Evolutionary conservation across 2,888 invertebrate genomes (phyloP), one percentile per base, ranked within the genome.

Genomic region (Caradrina clavipalpis): DNA sequence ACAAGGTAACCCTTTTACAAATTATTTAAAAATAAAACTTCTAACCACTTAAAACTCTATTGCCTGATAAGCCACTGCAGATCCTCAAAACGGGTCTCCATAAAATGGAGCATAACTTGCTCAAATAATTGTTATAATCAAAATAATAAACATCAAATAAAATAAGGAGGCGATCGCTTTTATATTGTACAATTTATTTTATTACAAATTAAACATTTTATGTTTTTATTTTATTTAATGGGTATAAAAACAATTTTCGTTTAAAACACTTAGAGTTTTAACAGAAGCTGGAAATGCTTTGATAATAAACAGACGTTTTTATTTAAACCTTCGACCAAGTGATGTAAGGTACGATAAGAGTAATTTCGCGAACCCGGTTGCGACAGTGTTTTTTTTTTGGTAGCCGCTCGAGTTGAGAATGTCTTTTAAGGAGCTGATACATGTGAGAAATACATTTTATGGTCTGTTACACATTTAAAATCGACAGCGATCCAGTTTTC

Each of bases 281-380:
- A 85, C 85, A 84, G 85, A 75, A 85, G 86, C 85, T 76, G 63
- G 47, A 73, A 73, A 69, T 66, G 45, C 64, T 84, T 80, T 82
- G 78, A 73, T 76, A 82, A 86, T 91, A 91, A 91, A 91, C 79
- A 80, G 76, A 84, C 70, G 61, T 87, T 86, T 90, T 91, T 90
- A 91, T 81, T 75, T 57, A 81, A 76, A 80, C 80, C 80, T 82
- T 87, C 81, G 76, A 63, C 75, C 75, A 74, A 71, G 77, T 86
- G 90, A 92, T 89, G 85, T 87, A 86, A 89, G 84, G 86, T 66
- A 71, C 75, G 91, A 93, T 93, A 92, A 93, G 89, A 81, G 78
- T 83, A 85, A 88, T 89, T 89, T 90, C 49, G 82, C 82, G 87
- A 87, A 89, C 80, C 82, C 83, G 85, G 84, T 84, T 84, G 85